Evolutionary conservation across 2,888 invertebrate genomes (phyloP), one percentile per base, ranked within the genome.

Genomic region (Parasteatoda lunata): DNA sequence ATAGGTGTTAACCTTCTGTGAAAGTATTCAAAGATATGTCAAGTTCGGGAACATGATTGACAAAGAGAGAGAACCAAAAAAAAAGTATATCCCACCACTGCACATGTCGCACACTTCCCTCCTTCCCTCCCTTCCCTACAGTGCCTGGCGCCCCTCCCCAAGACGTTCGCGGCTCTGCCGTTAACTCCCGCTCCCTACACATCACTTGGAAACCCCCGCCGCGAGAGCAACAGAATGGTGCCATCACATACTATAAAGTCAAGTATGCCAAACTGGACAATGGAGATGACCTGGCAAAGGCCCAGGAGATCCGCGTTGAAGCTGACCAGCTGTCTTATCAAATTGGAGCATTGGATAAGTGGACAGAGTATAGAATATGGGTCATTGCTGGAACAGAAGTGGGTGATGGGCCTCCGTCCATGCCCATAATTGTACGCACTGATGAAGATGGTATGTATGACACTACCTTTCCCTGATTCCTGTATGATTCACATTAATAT

Each of bases 331-430:
- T 89, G 65, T 90, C 91, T 91, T 95, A 96, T 93, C 93, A 95
- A 89, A 94, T 98, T 93, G 96, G 97, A 92, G 97, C 97, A 93
- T 94, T 98, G 91, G 95, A 96, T 92, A 95, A 96, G 89, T 98
- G 97, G 97, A 98, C 98, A 88, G 96, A 97, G 92, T 99, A 99
- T 94, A 95, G 97, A 92, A 95, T 99, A 91, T 97, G 97, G 97
- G 96, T 98, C 91, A 94, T 97, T 90, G 98, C 98, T 90, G 97
- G 97, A 91, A 99, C 98, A 91, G 96, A 95, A 91, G 97, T 98
- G 90, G 99, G 99, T 91, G 97, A 98, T 93, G 98, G 99, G 89
- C 98, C 96, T 89, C 95, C 95, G 91, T 97, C 97, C 91, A 96
- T 95, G 93, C 97, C 97, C 89, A 95, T 98, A 94, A 95, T 95